Base-by-base conservation (phyloP, 2,797 vertebrate species). In the Odontamblyopus lacepedii region DNA sequence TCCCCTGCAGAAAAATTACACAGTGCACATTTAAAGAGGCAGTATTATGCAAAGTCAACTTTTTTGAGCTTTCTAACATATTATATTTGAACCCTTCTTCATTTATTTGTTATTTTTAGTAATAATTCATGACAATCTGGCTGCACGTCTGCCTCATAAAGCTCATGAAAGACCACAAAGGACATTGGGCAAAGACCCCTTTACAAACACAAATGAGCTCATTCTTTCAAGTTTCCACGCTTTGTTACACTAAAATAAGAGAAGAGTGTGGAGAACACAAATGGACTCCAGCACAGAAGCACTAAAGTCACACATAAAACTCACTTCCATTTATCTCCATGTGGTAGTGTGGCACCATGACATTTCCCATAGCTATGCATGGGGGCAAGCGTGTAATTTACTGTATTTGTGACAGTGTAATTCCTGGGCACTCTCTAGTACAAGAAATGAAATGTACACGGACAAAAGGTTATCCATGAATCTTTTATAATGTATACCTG, bases 321-420 rank as follows among this genome's bases (percentile, higher is more conserved):
- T 30, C 32, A 32, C 41, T 74, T 56, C 55, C 56, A 38, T 27
- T 15, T 66, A 50, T 35, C 66, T 63, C n/a, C 27, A 48, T 57
- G 26, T 27, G 67, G 61, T 50, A 27, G 32, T 13, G 18, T 9
- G 60, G 64, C 12, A 35, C 3, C 18, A 29, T 61, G 65, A 72
- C 62, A 72, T 55, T 68, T 61, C 38, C 63, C 53, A 63, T 11
- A 26, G 23, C 41, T 73, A 26, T 59, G 4, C 29, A 6, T 32
- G 29, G 50, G 70, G 13, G 15, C 26, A 48, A 64, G n/a, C 16
- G 23, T 66, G 26, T 51, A 50, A 66, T 66, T 66, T 66, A 18
- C 12, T 68, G 50, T 9, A 23, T 51, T 23, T 13, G n/a, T 50
- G 27, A 61, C 6, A 50, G 9, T 18, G 63, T 63, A 16, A 69